phyloP scores from a whole-genome alignment of 2,113 vertebrate species.

The Poeciliopsis occidentalis region DNA sequence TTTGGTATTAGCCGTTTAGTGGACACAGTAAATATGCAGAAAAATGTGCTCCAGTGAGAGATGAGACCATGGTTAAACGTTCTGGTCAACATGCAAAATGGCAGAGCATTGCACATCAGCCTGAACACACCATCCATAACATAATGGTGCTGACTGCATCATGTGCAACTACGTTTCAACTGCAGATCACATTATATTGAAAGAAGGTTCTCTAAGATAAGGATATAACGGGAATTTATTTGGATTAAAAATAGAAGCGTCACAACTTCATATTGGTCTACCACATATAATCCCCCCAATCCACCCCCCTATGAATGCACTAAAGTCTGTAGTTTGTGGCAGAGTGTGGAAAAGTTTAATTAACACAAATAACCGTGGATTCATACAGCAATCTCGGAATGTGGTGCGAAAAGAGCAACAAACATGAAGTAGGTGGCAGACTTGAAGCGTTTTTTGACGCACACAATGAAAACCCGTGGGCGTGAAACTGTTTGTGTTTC shows the following conservation, averaged over 20 bases:
- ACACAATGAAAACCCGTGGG: slow-evolving; percentile 34
- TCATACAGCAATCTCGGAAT: too few relatives aligned
- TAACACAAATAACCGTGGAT: background rate
- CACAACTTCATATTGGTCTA: too few relatives aligned
- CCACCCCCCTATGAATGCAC: too few relatives aligned
- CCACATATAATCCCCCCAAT: too few relatives aligned
- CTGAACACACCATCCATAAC: background rate
- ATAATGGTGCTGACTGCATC: background rate
- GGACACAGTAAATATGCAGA: too few relatives aligned
- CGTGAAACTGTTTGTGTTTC: slow-evolving; percentile 37
- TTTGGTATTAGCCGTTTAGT: too few relatives aligned
- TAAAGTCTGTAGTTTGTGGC: too few relatives aligned
- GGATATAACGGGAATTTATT: too few relatives aligned
- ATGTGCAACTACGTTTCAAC: background rate
- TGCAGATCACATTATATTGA: background rate
- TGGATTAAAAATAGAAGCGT: background rate
- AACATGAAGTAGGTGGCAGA: slow-evolving; percentile 36
- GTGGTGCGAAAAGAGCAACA: background rate
- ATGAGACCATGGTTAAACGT: too few relatives aligned
- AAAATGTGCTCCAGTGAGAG: too few relatives aligned
- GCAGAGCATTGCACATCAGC: background rate
- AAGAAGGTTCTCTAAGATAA: background rate
- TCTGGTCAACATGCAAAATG: too few relatives aligned
- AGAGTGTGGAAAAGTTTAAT: background rate
- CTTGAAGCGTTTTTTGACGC: slow-evolving; percentile 6